These are phyloP conservation scores for Vanessa cardui DNA, from an alignment of 2,888 invertebrate species.

Conservation along the genomic window DNA sequence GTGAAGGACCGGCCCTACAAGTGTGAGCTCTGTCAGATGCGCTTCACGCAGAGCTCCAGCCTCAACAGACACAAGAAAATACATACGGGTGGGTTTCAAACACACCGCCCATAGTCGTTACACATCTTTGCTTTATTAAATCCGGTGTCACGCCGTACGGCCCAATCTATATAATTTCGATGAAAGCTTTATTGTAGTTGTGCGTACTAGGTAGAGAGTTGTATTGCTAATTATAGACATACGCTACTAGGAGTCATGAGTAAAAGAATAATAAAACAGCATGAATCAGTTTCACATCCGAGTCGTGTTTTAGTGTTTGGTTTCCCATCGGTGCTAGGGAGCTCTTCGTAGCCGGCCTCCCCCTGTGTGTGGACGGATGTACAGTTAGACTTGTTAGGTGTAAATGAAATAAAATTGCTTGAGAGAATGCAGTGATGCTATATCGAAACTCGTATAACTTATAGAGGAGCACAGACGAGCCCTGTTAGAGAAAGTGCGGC, in stretches of 20 bases:
- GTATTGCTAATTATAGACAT: no score
- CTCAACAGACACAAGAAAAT: slow-evolving; percentile 88
- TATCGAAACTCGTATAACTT: slow-evolving; percentile 80
- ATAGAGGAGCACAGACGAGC: slow-evolving; percentile 84
- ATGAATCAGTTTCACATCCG: background rate
- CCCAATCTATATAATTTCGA: slow-evolving; percentile 1
- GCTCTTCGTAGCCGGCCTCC: slow-evolving; percentile 66
- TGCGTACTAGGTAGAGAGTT: background rate
- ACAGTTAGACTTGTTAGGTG: slow-evolving; percentile 58
- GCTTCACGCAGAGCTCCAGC: slow-evolving; percentile 88
- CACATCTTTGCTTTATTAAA: slow-evolving; percentile 11
- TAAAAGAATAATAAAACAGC: background rate
- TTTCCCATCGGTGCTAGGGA: slow-evolving; percentile 7
- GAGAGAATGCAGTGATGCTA: slow-evolving; percentile 73
- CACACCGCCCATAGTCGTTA: slow-evolving; percentile 22
- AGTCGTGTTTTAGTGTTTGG: background rate
- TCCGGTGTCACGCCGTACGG: slow-evolving; percentile 9
- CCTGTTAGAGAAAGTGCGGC: slow-evolving; percentile 84
- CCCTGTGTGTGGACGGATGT: slow-evolving; percentile 77
- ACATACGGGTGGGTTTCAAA: slow-evolving; percentile 83
- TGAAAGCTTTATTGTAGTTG: background rate
- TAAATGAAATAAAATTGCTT: slow-evolving; percentile 58
- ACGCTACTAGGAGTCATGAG: no score
- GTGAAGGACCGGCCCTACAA: slow-evolving; percentile 84
- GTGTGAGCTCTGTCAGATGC: slow-evolving; percentile 86